Evolutionary conservation across 2,888 invertebrate species (phyloP).

Genomic region (Drosophila crucigera): DNA sequence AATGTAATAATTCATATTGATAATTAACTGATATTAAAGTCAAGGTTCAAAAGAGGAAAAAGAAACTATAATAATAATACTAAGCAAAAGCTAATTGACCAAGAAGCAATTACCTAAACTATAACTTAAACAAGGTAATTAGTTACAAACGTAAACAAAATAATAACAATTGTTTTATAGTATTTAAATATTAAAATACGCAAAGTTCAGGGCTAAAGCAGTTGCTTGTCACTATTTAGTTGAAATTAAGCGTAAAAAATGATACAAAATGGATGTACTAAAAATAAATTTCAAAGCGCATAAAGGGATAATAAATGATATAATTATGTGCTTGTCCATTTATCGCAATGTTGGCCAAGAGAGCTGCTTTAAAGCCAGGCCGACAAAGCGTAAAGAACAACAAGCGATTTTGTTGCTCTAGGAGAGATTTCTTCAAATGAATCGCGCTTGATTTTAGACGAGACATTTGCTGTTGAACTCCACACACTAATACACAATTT

Average conservation of each 20-base stretch:
- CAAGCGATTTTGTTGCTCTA: slow-evolving; percentile 50
- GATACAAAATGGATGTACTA: not conserved
- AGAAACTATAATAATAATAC: not conserved
- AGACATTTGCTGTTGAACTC: slow-evolving; percentile 75
- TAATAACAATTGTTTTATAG: not conserved
- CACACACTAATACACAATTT: slow-evolving; percentile 16
- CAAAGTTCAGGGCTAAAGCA: not conserved
- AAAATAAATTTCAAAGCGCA: not conserved
- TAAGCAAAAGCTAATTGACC: not conserved
- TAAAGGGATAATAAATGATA: not conserved
- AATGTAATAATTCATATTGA: not conserved
- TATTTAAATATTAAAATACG: not conserved
- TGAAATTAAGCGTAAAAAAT: not conserved
- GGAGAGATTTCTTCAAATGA: slow-evolving; percentile 79
- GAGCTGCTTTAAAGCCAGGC: not conserved
- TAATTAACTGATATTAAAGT: not conserved
- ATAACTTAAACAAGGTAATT: not conserved
- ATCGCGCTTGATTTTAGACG: slow-evolving; percentile 39
- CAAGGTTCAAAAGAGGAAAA: not conserved
- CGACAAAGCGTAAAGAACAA: slow-evolving; percentile 43
- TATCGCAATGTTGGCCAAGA: slow-evolving; percentile 18
- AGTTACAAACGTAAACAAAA: not conserved
- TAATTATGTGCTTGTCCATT: slow-evolving; percentile 36
- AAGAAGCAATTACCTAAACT: not conserved
- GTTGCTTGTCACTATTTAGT: not conserved